Conservation (phyloP, 2,113 vertebrate genomes). For the Nettapus auritus region DNA sequence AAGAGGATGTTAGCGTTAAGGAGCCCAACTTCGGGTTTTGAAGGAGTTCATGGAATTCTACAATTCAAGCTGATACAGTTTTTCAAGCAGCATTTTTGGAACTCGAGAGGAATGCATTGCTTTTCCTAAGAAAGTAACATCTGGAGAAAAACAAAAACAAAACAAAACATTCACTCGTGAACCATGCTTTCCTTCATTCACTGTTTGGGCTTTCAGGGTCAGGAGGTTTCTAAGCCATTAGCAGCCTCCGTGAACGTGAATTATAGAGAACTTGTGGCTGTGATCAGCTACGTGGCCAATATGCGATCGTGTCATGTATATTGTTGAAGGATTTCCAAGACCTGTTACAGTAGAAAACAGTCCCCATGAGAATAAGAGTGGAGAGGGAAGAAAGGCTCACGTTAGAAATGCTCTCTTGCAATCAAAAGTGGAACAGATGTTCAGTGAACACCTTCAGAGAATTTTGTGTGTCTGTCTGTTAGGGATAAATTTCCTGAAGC, state of each 20-base stretch:
- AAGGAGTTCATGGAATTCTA: neutral
- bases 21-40: neutral
- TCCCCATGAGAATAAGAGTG: neutral
- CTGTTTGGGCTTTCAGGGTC: accelerated
- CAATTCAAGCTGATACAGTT: neutral
- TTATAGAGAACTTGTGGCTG: neutral
- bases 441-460: neutral
- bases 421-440: neutral
- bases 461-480: neutral
- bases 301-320: neutral
- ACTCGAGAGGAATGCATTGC: neutral
- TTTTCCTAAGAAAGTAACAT: neutral
- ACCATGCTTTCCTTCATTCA: neutral
- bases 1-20: neutral
- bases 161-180: neutral
- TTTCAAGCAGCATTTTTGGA: neutral
- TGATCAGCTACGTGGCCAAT: neutral
- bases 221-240: neutral
- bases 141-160: neutral
- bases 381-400: neutral
- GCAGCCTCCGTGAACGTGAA: neutral
- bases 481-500: neutral
- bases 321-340: neutral
- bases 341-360: neutral
- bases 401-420: neutral